These are phyloP conservation scores for Zalophus californianus DNA, from an alignment of 2,797 vertebrate species.

Conservation along the genomic window DNA sequence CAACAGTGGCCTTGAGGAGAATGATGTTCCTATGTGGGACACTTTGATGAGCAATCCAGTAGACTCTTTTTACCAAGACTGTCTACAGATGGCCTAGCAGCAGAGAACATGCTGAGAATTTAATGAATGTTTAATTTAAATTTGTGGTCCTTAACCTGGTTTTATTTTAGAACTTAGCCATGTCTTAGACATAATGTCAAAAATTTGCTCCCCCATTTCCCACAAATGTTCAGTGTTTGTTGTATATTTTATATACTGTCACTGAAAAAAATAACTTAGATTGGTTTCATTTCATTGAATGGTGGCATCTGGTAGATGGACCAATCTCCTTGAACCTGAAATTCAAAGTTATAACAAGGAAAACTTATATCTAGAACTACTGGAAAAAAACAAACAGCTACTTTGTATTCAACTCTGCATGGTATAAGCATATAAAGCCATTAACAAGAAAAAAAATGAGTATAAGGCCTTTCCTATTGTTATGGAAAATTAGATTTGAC, in stretches of 20 bases:
- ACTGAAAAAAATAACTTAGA: constrained; percentile 23
- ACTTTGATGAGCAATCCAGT: background rate
- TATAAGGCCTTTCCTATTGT: background rate
- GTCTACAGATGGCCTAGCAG: constrained; percentile 47
- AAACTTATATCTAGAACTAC: background rate
- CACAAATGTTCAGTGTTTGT: background rate
- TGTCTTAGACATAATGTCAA: background rate
- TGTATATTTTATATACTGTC: background rate
- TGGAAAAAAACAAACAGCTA: background rate
- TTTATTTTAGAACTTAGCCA: constrained; percentile 43
- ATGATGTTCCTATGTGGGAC: background rate
- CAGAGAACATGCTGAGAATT: constrained; percentile 45
- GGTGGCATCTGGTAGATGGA: background rate
- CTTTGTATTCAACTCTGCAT: background rate
- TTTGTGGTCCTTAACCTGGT: background rate
- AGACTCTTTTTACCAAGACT: background rate
- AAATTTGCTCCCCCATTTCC: background rate
- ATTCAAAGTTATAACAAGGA: constrained; percentile 21
- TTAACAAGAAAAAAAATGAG: constrained; percentile 19
- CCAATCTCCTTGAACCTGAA: background rate
- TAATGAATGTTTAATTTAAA: constrained; percentile 59
- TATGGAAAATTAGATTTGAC: constrained; percentile 15
- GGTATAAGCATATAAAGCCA: background rate
- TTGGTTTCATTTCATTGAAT: constrained; percentile 47
- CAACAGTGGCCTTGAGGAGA: background rate